Percentiles rank a stretch among this genome's conserved stretches.
These are phyloP conservation scores for Melanotaenia parkinsoni DNA, from an alignment of 2,797 vertebrate species.

Conservation along the genomic window DNA sequence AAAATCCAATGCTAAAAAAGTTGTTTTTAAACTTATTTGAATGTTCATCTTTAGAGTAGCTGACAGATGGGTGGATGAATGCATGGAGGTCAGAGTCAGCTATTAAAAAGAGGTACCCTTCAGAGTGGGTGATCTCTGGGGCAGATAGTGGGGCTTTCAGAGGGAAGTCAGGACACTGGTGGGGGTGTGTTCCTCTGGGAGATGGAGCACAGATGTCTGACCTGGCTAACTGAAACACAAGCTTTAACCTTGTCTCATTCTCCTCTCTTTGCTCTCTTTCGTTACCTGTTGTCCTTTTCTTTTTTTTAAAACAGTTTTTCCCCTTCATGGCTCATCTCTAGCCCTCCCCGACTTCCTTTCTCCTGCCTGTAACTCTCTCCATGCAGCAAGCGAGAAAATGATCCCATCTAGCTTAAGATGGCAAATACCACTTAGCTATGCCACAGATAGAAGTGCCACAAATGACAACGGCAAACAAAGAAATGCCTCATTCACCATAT, in stretches of 20 bases:
- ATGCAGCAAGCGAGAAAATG: conserved; percentile 19
- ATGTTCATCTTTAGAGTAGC: not conserved
- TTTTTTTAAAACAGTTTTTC: conserved; percentile 18
- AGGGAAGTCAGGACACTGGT: conserved; percentile 17
- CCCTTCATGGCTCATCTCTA: conserved; percentile 20
- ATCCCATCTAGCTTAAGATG: conserved; percentile 46
- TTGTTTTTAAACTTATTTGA: not conserved
- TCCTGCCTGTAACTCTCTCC: conserved; percentile 31
- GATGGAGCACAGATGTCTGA: conserved; percentile 79
- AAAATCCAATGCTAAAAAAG: not conserved
- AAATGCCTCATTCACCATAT: conserved; percentile 41
- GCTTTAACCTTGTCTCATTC: conserved; percentile 18
- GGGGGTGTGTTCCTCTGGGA: conserved; percentile 45
- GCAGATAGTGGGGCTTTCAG: conserved; percentile 24
- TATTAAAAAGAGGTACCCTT: conserved; percentile 18
- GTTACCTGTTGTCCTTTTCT: not conserved
- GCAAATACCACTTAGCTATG: conserved; percentile 62
- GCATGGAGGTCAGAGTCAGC: conserved; percentile 40
- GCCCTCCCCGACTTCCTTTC: conserved; percentile 38
- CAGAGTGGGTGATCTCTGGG: conserved; percentile 35
- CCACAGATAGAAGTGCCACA: conserved; percentile 16
- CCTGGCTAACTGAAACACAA: conserved; percentile 68
- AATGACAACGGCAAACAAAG: conserved; percentile 70
- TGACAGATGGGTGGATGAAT: conserved; percentile 27
- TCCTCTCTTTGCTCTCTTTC: conserved; percentile 13